Conservation (phyloP, 1,140 invertebrate genomes). For the Euura saliciscinereae region DNA sequence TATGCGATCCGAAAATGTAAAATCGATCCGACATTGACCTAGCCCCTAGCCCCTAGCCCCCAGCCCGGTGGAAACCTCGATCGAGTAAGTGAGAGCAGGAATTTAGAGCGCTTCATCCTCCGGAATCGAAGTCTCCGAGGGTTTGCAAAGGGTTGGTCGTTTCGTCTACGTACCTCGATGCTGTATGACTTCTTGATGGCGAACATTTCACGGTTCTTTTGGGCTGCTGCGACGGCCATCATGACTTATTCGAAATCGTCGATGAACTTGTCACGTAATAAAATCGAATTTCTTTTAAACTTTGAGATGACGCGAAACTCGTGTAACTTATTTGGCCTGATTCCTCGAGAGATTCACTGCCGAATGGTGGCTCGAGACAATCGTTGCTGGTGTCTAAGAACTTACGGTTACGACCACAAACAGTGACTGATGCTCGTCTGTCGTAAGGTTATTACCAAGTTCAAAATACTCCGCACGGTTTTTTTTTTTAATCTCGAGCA, state of each 20-base stretch:
- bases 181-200: slow-evolving; percentile 96
- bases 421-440: slow-evolving; percentile 56
- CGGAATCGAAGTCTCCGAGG: not conserved
- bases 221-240: slow-evolving; percentile 86
- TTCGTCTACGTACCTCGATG: slow-evolving; percentile 76
- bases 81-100: not conserved
- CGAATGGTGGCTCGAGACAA: slow-evolving; percentile 25
- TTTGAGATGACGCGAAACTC: slow-evolving; percentile 33
- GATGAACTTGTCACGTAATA: slow-evolving; percentile 9
- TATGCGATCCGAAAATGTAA: no score
- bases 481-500: slow-evolving; percentile 9
- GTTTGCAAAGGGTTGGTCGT: not conserved
- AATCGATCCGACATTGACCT: not conserved
- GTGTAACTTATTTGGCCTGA: slow-evolving; percentile 22
- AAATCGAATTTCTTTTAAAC: slow-evolving; percentile 17
- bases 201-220: slow-evolving; percentile 92
- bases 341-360: slow-evolving; percentile 33
- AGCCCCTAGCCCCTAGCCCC: not conserved
- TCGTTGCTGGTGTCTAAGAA: slow-evolving; percentile 48
- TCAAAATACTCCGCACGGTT: slow-evolving; percentile 16
- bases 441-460: slow-evolving; percentile 32
- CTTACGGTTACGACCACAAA: slow-evolving; percentile 61
- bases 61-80: not conserved
- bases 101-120: not conserved
- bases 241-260: slow-evolving; percentile 45